Conservation (phyloP, 2,797 vertebrate species). For the Channallabes apus region DNA sequence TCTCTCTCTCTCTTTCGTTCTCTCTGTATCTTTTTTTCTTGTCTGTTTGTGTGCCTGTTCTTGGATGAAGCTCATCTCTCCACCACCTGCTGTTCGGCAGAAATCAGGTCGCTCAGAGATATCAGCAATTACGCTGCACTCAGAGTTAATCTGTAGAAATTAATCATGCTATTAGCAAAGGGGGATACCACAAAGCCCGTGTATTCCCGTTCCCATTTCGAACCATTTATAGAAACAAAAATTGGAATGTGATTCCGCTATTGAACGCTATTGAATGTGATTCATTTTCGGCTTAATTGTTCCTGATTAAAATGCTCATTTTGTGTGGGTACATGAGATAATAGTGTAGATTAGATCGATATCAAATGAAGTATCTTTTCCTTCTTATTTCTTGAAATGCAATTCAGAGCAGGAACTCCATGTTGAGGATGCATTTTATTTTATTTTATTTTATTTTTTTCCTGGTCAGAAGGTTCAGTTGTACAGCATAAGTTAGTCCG, state of each 20-base stretch:
- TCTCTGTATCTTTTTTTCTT: not conserved
- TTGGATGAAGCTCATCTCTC: conserved; percentile 27
- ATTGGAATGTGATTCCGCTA: conserved; percentile 17
- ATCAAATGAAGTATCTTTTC: not conserved
- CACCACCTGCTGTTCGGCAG: conserved; percentile 42
- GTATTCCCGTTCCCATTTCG: conserved; percentile 30
- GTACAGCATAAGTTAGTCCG: not conserved
- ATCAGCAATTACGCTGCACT: conserved; percentile 48
- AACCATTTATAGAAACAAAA: conserved; percentile 43
- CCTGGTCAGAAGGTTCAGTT: not conserved
- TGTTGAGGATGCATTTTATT: not conserved
- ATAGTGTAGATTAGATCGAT: not conserved
- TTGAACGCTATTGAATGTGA: conserved; percentile 15
- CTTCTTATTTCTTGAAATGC: not conserved
- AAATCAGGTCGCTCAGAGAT: conserved; percentile 36
- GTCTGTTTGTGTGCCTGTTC: not conserved
- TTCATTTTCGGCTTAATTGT: conserved; percentile 49
- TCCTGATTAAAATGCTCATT: conserved; percentile 20
- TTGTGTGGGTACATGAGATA: not conserved
- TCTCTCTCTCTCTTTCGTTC: not conserved
- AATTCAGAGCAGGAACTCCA: not conserved
- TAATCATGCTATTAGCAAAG: conserved; percentile 50
- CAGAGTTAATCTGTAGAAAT: conserved; percentile 53
- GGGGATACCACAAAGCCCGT: conserved; percentile 38
- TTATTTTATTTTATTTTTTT: not conserved